Conservation (phyloP, 1,140 invertebrate species). For the Drosophila jambulina region DNA sequence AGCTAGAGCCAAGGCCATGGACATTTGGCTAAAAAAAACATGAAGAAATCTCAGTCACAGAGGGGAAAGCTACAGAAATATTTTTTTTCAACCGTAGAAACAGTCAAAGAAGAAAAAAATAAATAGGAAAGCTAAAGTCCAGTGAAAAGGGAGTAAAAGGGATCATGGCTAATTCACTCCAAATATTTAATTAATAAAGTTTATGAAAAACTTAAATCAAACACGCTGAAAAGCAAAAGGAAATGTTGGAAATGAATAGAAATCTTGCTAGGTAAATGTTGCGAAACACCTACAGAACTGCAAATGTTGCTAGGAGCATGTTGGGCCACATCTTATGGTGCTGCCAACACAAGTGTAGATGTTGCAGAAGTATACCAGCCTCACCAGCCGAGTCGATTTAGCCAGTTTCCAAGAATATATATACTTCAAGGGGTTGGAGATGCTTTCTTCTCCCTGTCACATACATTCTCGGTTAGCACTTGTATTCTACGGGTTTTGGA, state of each 20-base stretch:
- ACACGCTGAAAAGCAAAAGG: not conserved
- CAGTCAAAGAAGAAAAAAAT: not conserved
- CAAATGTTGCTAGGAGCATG: not conserved
- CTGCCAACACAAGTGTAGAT: not conserved
- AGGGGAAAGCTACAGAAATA: not conserved
- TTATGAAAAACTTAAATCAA: not conserved
- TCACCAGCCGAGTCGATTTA: not conserved
- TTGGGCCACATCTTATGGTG: not conserved
- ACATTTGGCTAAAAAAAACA: slow-evolving; percentile 8
- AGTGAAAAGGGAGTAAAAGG: too few species aligned
- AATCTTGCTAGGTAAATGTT: not conserved
- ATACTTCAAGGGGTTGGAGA: too few species aligned
- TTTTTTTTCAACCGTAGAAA: too few species aligned
- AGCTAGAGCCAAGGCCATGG: slow-evolving; percentile 24
- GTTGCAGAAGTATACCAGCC: not conserved
- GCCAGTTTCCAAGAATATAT: not conserved
- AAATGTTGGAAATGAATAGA: not conserved
- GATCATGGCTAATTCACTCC: not conserved
- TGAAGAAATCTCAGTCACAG: slow-evolving; percentile 7
- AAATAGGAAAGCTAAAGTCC: too few species aligned
- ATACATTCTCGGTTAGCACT: not conserved
- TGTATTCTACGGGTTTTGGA: not conserved
- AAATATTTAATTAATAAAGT: not conserved
- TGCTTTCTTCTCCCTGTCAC: not conserved
- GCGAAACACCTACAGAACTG: too few species aligned